Evolutionary conservation across 2,888 invertebrate species (phyloP).

Genomic region (Melanophora roralis): DNA sequence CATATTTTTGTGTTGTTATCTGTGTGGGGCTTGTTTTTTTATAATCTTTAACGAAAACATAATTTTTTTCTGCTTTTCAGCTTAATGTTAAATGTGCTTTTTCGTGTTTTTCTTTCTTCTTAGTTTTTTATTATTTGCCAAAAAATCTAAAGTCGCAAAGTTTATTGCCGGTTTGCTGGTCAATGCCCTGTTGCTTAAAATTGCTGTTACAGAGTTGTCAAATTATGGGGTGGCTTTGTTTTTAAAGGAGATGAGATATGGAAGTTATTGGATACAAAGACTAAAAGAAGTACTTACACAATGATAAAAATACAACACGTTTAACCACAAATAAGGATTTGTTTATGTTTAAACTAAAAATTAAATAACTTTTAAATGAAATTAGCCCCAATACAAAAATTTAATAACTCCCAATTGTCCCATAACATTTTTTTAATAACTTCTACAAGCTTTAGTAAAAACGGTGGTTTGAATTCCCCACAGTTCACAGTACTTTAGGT

Average conservation of each 20-base stretch:
- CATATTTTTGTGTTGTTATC: neutral
- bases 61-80: neutral
- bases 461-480: too few relatives aligned
- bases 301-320: too few relatives aligned
- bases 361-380: too few relatives aligned
- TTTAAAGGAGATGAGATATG: neutral
- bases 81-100: neutral
- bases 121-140: slow-evolving; percentile 11
- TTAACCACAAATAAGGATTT: too few relatives aligned
- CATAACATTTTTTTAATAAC: too few relatives aligned
- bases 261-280: neutral
- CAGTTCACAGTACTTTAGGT: too few relatives aligned
- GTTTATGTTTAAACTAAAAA: too few relatives aligned
- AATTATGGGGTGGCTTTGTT: neutral
- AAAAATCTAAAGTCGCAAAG: slow-evolving; percentile 32
- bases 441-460: too few relatives aligned
- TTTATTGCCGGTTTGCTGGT: slow-evolving; percentile 32
- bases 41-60: neutral
- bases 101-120: slow-evolving; percentile 1
- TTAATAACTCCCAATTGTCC: too few relatives aligned
- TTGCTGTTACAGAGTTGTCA: neutral
- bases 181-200: slow-evolving; percentile 15
- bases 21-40: neutral
- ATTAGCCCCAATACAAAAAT: too few relatives aligned
- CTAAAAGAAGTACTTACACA: too few relatives aligned